Evolutionary conservation across 1,140 invertebrate species (phyloP).

Genomic region (Drosophila pallidifrons): DNA sequence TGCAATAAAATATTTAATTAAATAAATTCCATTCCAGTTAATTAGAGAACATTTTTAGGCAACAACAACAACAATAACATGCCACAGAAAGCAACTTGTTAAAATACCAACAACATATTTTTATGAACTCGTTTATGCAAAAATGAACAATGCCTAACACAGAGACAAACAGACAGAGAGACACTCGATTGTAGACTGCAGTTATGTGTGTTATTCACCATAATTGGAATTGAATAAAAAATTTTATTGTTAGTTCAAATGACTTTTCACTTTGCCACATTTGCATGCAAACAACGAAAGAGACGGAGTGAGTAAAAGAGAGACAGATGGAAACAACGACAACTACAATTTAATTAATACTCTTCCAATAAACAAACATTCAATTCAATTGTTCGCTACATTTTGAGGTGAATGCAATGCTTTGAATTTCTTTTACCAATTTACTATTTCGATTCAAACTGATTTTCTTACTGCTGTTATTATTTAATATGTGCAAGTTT

Average conservation of each 20-base stretch:
- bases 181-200: background rate
- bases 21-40: conserved; percentile 11
- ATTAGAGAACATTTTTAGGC: conserved; percentile 7
- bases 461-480: too few species aligned
- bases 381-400: background rate
- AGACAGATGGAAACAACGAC: background rate
- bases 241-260: conserved; percentile 1
- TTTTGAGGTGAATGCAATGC: background rate
- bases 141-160: background rate
- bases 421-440: too few species aligned
- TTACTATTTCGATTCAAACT: too few species aligned
- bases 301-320: too few species aligned
- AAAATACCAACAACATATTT: conserved; percentile 4
- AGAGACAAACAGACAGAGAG: background rate
- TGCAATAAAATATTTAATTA: conserved; percentile 16
- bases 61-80: background rate
- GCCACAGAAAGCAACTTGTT: background rate
- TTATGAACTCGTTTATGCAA: conserved; percentile 6
- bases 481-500: too few species aligned
- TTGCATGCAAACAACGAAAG: background rate
- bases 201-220: background rate
- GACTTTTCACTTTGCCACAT: conserved; percentile 12
- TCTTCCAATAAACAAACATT: conserved; percentile 12
- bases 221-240: conserved; percentile 11
- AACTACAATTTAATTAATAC: conserved; percentile 16